Evolutionary conservation across 2,888 invertebrate genomes (phyloP), one percentile per base, ranked within the genome.

Genomic region (Emmelina monodactyla): DNA sequence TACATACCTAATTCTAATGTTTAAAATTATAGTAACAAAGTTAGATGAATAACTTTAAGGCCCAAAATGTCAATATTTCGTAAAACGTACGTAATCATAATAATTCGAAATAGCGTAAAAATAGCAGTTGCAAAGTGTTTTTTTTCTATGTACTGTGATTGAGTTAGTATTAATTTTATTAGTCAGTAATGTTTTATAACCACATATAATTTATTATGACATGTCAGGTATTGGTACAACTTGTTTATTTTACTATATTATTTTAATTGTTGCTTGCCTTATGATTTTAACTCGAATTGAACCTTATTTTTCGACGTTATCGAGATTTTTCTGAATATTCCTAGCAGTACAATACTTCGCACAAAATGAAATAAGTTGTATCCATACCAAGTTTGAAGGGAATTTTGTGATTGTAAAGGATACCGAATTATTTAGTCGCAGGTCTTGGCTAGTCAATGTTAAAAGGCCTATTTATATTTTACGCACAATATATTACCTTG

Each of bases 111-210:
- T 62, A 60, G 58, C 42, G 49, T 54, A 50, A 33, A 46, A 43
- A 40, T 47, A 44, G 31, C 31, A 31, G 32, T 34, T 33, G 14
- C 34, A 31, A 25, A 51, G 51, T 60, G 55, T 55, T 55, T 55
- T 48, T 59, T 62, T 66, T 56, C 37, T 66, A 55, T 67, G 60
- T 63, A 64, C 73, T 75, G 76, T 75, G 76, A 76, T 76, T 68
- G 53, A 62, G 56, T 71, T 69, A 65, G 63, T 61, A 56, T 55
- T 53, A 50, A 46, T 56, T 57, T 46, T 39, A 52, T 45, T 55
- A 58, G 52, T 58, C 53, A 53, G 51, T 53, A 51, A 49, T 48
- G 51, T 57, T 53, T 57, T 29, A 13, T 29, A 53, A 47, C 45
- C 50, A 45, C 45, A 35, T 33, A 35, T 53, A 49, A 47, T 42